Evolutionary conservation across 2,797 vertebrate genomes (phyloP).

Genomic region (Alcedo quadribrachys): DNA sequence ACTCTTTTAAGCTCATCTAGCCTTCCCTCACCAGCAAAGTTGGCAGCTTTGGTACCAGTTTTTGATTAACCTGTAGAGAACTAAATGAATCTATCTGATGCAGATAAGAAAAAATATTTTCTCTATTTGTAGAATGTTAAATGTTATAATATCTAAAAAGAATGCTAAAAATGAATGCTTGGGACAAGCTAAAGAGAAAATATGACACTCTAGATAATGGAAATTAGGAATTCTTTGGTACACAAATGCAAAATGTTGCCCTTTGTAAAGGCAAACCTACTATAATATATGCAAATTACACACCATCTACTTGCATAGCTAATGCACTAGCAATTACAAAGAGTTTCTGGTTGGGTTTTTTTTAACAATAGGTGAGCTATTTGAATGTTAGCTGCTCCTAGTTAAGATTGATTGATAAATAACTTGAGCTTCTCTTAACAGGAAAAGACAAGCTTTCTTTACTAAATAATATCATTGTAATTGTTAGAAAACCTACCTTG

Average conservation of each 20-base stretch:
- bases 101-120: too few species aligned
- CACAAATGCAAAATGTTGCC: neutral
- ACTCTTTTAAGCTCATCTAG: too few species aligned
- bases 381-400: neutral
- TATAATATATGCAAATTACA: neutral
- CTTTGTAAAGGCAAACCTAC: neutral
- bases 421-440: neutral
- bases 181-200: neutral
- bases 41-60: too few species aligned
- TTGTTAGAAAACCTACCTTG: conserved; percentile 82
- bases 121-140: neutral
- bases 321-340: neutral
- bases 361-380: neutral
- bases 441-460: neutral
- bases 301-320: neutral
- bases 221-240: neutral
- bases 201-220: rapidly evolving
- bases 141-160: neutral
- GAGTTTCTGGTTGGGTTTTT: neutral
- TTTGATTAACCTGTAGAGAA: too few species aligned
- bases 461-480: neutral
- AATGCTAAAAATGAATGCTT: neutral
- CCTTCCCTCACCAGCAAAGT: too few species aligned
- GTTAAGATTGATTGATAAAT: neutral
- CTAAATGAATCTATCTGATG: too few species aligned